Evolutionary conservation across 2,888 invertebrate genomes (phyloP), one percentile per base, ranked within the genome.

Genomic region (Pheosia tremula): DNA sequence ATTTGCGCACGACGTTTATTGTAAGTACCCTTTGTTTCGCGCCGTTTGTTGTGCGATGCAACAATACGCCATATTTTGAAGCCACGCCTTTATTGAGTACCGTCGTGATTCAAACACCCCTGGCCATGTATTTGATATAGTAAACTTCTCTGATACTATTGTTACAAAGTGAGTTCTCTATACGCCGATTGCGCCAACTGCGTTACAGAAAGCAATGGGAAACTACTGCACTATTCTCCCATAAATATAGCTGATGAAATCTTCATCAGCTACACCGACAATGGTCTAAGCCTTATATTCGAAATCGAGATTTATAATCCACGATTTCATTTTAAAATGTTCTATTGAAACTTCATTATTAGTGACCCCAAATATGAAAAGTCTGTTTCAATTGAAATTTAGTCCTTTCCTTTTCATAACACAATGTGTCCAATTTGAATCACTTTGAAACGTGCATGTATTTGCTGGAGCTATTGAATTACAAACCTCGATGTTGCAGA

Each of bases 391-490:
- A 24, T 24, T 24, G 24, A 24, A 24, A 24, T 24, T 0, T 24
- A 24, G 24, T 24, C 24, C 24, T 24, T 24, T 24, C 24, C 24
- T 24, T 24, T 24, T 24, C 24, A 24, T 24, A 24, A 24, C 24
- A 24, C 24, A 24, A 39, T 39, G 39, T 8, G n/a, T 39, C 38
- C 3, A 55, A 39, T 55, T 37, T 10, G 4, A 10, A 53, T 53
- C 53, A 7, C 45, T 43, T 10, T 13, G 54, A 57, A 52, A 59
- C 54, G 61, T 49, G 47, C 59, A 45, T 6, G 38, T 63, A 56
- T 73, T 72, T 61, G 59, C 56, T 47, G 54, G 9, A 55, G 62
- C 60, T 58, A 67, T 66, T 38, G 58, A 68, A 55, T 68, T 65
- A 65, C 61, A 67, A 59, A 67, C 50, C 47, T 50, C 52, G 24